A percentile compares a stretch with the other conserved stretches of the same genome.
These are phyloP conservation scores for Nomada goodeniana DNA, from an alignment of 2,888 invertebrate genomes.

Conservation along the genomic window DNA sequence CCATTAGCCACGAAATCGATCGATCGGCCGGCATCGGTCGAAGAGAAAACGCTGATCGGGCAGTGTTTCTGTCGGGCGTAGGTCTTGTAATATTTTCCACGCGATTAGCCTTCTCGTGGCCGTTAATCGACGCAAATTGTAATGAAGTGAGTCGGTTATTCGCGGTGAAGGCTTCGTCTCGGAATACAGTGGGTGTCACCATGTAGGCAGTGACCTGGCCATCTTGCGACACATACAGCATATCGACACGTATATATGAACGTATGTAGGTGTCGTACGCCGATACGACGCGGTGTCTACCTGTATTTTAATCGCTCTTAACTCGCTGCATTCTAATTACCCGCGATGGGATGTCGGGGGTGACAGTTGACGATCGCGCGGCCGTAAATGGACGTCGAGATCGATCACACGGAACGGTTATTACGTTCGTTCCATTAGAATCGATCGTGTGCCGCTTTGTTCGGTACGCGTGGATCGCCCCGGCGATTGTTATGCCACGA, in stretches of 20 bases:
- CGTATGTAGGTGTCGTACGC: slow-evolving; percentile 66
- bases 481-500: slow-evolving; percentile 59
- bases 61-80: neutral
- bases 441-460: slow-evolving; percentile 46
- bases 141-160: slow-evolving; percentile 37
- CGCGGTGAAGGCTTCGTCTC: slow-evolving; percentile 53
- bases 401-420: slow-evolving; percentile 60
- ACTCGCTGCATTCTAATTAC: slow-evolving; percentile 54
- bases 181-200: slow-evolving; percentile 71
- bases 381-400: slow-evolving; percentile 67
- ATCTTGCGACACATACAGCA: slow-evolving; percentile 74
- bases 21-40: neutral
- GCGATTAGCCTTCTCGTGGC: slow-evolving; percentile 35
- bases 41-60: neutral
- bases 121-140: slow-evolving; percentile 66
- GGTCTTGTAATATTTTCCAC: slow-evolving; percentile 14
- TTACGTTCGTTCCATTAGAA: slow-evolving; percentile 57
- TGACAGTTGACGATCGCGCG: slow-evolving; percentile 49
- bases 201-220: slow-evolving; percentile 78
- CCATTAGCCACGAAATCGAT: neutral
- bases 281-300: slow-evolving; percentile 47
- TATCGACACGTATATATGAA: slow-evolving; percentile 26
- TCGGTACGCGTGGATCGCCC: slow-evolving; percentile 31
- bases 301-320: slow-evolving; percentile 63
- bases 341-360: slow-evolving; percentile 54